phyloP scores from a whole-genome alignment of 2,888 invertebrate species.

The Phorcus lineatus region DNA sequence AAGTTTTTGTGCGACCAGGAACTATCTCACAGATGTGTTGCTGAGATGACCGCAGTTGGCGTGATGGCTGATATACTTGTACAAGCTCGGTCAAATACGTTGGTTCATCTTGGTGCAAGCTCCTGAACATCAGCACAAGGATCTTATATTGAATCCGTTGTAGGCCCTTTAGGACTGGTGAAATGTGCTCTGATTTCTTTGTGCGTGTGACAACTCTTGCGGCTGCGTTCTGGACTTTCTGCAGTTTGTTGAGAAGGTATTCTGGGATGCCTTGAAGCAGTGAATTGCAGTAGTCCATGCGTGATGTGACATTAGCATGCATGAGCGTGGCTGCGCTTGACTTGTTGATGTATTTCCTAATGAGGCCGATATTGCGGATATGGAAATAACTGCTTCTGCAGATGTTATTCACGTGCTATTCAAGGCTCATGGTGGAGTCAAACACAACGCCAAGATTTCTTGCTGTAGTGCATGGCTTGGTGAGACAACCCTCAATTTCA shows the following conservation, averaged over 20 bases:
- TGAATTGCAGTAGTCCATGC: not conserved
- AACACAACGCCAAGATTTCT: constrained; percentile 7
- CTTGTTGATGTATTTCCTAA: not conserved
- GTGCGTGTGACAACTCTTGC: not conserved
- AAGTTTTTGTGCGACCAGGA: too few relatives aligned
- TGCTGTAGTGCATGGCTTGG: not conserved
- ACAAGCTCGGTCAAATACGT: too few relatives aligned
- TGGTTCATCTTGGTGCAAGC: too few relatives aligned
- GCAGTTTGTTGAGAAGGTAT: not conserved
- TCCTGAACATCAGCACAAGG: too few relatives aligned
- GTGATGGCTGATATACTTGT: too few relatives aligned
- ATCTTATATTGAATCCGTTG: too few relatives aligned
- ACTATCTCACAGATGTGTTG: too few relatives aligned
- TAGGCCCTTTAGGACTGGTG: too few relatives aligned
- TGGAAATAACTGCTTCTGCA: constrained; percentile 1
- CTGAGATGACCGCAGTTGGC: too few relatives aligned
- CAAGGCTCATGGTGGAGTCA: not conserved
- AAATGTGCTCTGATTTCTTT: too few relatives aligned
- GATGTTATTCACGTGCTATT: not conserved
- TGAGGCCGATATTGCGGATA: not conserved
- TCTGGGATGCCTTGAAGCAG: not conserved
- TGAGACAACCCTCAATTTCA: too few relatives aligned
- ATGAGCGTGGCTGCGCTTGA: too few relatives aligned
- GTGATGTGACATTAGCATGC: not conserved
- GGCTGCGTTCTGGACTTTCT: not conserved